These are phyloP conservation scores for Allacma fusca DNA, from an alignment of 2,888 invertebrate species.

Conservation along the genomic window DNA sequence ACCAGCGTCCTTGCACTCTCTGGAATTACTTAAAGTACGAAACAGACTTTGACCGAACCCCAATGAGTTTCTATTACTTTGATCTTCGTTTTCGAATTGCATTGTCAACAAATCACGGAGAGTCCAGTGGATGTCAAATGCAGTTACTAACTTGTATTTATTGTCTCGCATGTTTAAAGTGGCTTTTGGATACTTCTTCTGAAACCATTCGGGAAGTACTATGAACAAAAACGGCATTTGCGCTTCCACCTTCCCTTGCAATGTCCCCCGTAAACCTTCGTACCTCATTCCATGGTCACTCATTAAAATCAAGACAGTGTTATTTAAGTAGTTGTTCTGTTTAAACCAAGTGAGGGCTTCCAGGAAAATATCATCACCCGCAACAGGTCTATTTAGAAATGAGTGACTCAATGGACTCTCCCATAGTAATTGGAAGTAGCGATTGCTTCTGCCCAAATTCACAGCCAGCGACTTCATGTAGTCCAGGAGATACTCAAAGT, in stretches of 20 bases:
- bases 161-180: slow-evolving; percentile 69
- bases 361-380: slow-evolving; percentile 75
- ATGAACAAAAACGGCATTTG: slow-evolving; percentile 82
- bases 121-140: slow-evolving; percentile 75
- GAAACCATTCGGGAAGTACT: slow-evolving; percentile 77
- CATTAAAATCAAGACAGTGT: slow-evolving; percentile 75
- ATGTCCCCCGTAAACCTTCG: slow-evolving; percentile 82
- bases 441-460: slow-evolving; percentile 66
- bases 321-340: slow-evolving; percentile 58
- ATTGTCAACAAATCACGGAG: slow-evolving; percentile 34
- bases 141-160: slow-evolving; percentile 72
- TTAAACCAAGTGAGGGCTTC: slow-evolving; percentile 70
- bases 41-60: slow-evolving; percentile 70
- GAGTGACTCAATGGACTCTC: slow-evolving; percentile 85
- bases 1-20: slow-evolving; percentile 71
- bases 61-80: slow-evolving; percentile 34
- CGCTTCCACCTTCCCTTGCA: slow-evolving; percentile 81
- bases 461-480: slow-evolving; percentile 74
- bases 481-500: slow-evolving; percentile 75
- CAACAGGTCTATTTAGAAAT: slow-evolving; percentile 77
- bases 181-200: slow-evolving; percentile 70
- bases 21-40: slow-evolving; percentile 72
- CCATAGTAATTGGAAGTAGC: slow-evolving; percentile 86
- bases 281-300: slow-evolving; percentile 92
- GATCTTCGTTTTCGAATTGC: neutral